These are phyloP conservation scores for Ophthalmolycus amberensis DNA, from an alignment of 2,113 vertebrate species.

Conservation along the genomic window DNA sequence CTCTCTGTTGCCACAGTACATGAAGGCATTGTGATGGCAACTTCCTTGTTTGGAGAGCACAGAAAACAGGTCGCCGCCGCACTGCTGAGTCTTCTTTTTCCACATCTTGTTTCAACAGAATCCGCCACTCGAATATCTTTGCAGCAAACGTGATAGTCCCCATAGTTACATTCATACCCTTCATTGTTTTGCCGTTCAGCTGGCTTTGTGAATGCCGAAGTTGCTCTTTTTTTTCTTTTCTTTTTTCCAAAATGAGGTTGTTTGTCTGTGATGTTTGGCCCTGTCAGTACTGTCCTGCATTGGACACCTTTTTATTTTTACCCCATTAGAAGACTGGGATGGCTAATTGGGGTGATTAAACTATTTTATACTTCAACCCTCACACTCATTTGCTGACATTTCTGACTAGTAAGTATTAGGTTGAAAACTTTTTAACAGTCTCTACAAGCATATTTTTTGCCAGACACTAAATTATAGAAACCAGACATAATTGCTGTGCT, in stretches of 20 bases:
- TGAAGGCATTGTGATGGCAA: conserved; percentile 57
- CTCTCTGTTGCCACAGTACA: conserved; percentile 63
- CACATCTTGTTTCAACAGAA: conserved; percentile 47
- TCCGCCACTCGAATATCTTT: conserved; percentile 10
- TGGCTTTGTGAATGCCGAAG: neutral
- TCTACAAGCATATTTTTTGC: neutral
- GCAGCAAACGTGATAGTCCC: neutral
- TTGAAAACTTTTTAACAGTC: neutral
- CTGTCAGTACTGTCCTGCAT: neutral
- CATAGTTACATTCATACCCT: neutral
- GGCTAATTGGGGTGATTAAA: neutral
- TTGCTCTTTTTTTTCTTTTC: neutral
- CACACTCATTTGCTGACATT: too few species aligned
- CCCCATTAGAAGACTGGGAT: neutral
- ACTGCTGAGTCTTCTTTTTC: conserved; percentile 58
- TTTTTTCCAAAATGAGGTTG: neutral
- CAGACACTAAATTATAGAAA: neutral
- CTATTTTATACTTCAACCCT: neutral
- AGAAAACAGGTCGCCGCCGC: conserved; percentile 42
- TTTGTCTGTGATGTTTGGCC: neutral
- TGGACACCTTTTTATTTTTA: neutral
- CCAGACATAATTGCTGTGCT: neutral
- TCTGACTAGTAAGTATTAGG: neutral
- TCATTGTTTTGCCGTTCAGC: neutral
- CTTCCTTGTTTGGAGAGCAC: conserved; percentile 77